A percentile compares a stretch with the other conserved stretches of the same genome.
Conservation (phyloP, 2,113 vertebrate species). For the Marmota flaviventris region DNA sequence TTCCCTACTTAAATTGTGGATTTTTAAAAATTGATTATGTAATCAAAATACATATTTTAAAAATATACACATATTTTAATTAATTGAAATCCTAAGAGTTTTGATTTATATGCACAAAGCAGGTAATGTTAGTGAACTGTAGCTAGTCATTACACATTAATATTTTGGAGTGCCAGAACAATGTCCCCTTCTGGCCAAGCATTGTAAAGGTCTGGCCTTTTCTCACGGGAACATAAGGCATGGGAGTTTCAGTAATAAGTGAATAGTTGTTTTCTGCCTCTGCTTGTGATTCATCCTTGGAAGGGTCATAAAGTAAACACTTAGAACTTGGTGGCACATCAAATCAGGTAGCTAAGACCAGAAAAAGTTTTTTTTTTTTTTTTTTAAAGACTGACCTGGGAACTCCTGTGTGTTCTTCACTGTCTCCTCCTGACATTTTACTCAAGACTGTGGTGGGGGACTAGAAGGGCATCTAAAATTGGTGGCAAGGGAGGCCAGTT, state of each 20-base stretch:
- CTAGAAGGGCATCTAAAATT: background rate
- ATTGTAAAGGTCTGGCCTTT: background rate
- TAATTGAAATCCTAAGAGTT: background rate
- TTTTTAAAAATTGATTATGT: background rate
- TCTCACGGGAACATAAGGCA: background rate
- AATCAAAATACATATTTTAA: too few species aligned
- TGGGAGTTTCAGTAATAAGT: too few species aligned
- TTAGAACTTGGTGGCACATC: background rate
- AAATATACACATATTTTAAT: background rate
- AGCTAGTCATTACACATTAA: background rate
- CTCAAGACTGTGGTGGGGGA: background rate
- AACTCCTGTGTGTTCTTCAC: background rate
- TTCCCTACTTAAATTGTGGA: background rate
- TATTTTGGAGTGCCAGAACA: background rate
- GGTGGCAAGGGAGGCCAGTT: background rate
- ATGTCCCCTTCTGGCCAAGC: background rate
- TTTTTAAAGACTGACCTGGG: background rate
- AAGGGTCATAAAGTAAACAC: background rate
- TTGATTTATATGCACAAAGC: background rate
- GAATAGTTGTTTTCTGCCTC: background rate
- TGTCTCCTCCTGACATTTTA: background rate
- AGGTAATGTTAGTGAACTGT: background rate
- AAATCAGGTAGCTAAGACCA: background rate
- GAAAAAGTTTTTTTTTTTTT: accelerated
- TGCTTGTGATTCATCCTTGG: background rate